A percentile compares a stretch with the other conserved stretches of the same genome.
Evolutionary conservation across 2,888 invertebrate species (phyloP).

Genomic region (Acanthacorydalis orientalis): DNA sequence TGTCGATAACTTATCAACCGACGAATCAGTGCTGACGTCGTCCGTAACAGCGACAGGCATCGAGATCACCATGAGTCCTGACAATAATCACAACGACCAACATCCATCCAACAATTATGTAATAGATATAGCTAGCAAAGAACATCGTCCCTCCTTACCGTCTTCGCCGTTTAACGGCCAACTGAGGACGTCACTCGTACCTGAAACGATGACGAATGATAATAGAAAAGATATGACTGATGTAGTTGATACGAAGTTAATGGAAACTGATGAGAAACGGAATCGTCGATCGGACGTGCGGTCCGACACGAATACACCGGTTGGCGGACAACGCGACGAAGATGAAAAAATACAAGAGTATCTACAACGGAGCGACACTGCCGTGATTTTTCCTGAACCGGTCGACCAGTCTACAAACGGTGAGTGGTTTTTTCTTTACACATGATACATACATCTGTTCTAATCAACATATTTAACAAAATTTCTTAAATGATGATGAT

Average conservation of each 20-base stretch:
- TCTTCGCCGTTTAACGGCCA: constrained; percentile 12
- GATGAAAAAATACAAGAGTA: constrained; percentile 29
- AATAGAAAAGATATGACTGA: too few relatives aligned
- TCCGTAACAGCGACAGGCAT: constrained; percentile 13
- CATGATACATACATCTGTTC: not conserved
- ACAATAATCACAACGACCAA: constrained; percentile 23
- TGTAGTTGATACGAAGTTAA: not conserved
- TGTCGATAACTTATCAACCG: constrained; percentile 17
- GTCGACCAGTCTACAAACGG: constrained; percentile 17
- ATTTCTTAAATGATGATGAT: too few relatives aligned
- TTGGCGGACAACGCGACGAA: constrained; percentile 9
- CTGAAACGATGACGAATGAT: constrained; percentile 15
- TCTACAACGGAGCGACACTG: constrained; percentile 31
- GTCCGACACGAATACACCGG: too few relatives aligned
- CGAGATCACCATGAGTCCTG: constrained; percentile 19
- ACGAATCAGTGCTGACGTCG: constrained; percentile 17
- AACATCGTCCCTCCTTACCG: not conserved
- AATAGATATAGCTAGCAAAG: constrained; percentile 2
- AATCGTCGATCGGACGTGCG: constrained; percentile 1
- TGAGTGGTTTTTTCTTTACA: constrained; percentile 7
- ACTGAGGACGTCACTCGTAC: constrained; percentile 16
- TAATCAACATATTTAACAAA: too few relatives aligned
- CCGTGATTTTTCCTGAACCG: constrained; percentile 32
- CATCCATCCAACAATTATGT: not conserved
- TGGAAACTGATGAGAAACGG: constrained; percentile 13